Evolutionary conservation across 2,113 vertebrate species (phyloP), one percentile per base, ranked within the genome.

Genomic region (Polyodon spathula): DNA sequence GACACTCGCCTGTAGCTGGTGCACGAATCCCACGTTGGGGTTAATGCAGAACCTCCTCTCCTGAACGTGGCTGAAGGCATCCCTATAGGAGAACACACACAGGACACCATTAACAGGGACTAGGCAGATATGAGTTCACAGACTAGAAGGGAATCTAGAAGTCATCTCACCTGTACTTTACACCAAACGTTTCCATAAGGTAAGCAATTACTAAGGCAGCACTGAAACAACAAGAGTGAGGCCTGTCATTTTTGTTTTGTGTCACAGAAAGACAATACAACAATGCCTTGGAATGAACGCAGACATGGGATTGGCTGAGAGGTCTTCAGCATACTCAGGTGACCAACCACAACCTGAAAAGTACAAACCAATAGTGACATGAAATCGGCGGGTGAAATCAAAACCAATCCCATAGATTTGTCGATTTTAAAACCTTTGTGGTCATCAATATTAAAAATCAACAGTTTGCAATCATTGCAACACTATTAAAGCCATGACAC

Each of bases 121-220:
- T 5, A 41, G 37, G 43, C 16, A 56, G 37, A 55, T 12, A 39
- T n/a, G n/a, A n/a, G n/a, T n/a, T n/a, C n/a, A 56, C 2, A 56
- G 37, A 56, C 12, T 38, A 15, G 40, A 57, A 16, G 39, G 55
- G 8, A 17, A 16, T 42, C 42, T 61, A 41, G 37, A n/a, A 17
- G 8, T 46, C 6, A 8, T 40, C 77, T 75, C 73, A 97, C 96
- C 95, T 98, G 89, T 98, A 98, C 71, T 99, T 99, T 75, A 97
- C 88, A 66, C 96, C 96, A 83, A 98, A 99, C 12, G 95, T 97
- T 86, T 99, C 96, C 96, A 99, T 99, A 73, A 99, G 92, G 76
- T 98, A 99, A 40, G 95, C 95, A 84, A 99, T 97, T 77, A 97
- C 94, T 90, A 99, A 94, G 84, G 96, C 96, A 84, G 96, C 96